Conservation (phyloP, 2,888 invertebrate genomes). For the Mythimna lalbum region DNA sequence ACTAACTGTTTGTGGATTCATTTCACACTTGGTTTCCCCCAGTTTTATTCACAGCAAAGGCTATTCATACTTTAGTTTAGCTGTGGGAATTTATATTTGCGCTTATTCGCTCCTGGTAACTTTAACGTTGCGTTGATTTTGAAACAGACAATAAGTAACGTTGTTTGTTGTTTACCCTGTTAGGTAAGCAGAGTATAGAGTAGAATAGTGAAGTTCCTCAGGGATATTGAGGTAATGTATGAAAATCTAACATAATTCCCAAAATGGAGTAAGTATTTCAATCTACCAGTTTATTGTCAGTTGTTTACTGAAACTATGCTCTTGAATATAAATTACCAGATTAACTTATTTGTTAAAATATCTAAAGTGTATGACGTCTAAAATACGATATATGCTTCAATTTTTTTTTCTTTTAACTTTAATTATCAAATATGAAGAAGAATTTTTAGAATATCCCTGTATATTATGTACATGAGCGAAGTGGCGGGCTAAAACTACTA, state of each 20-base stretch:
- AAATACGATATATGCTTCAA: too few relatives aligned
- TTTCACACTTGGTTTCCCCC: conserved; percentile 62
- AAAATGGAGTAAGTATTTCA: background rate
- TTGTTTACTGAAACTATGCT: background rate
- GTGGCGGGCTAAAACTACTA: too few relatives aligned
- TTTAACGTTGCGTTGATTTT: conserved; percentile 6
- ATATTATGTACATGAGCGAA: too few relatives aligned
- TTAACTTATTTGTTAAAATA: too few relatives aligned
- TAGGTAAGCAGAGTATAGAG: background rate
- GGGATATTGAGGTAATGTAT: background rate
- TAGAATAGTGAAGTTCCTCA: too few relatives aligned
- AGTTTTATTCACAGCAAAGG: conserved; percentile 51
- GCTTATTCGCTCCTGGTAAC: conserved; percentile 1
- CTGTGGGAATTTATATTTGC: conserved; percentile 10
- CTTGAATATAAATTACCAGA: too few relatives aligned
- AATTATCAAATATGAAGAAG: too few relatives aligned
- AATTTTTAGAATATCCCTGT: too few relatives aligned
- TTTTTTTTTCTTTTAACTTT: too few relatives aligned
- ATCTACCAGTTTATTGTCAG: background rate
- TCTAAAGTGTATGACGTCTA: too few relatives aligned
- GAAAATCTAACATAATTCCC: background rate
- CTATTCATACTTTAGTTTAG: conserved; percentile 40
- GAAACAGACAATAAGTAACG: background rate
- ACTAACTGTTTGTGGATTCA: conserved; percentile 59
- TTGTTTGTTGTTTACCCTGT: background rate